phyloP scores from a whole-genome alignment of 2,797 vertebrate species.

The Sphaeramia orbicularis region DNA sequence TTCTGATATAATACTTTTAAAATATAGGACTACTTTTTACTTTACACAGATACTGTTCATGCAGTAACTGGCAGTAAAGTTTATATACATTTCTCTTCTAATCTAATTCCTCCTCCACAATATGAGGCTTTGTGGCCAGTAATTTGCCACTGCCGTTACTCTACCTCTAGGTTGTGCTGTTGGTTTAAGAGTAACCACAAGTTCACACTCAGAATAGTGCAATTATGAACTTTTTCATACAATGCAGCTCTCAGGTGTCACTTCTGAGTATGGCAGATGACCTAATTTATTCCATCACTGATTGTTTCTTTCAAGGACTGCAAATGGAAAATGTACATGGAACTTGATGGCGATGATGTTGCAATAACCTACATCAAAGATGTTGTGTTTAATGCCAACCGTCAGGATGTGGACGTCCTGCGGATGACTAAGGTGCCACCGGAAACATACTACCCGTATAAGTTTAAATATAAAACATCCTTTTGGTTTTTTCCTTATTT shows the following conservation, averaged over 20 bases:
- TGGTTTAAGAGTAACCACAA: slow-evolving; percentile 69
- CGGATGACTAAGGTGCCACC: slow-evolving; percentile 94
- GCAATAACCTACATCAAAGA: slow-evolving; percentile 98
- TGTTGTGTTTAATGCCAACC: slow-evolving; percentile 93
- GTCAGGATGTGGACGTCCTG: slow-evolving; percentile 89
- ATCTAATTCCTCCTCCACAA: slow-evolving; percentile 9
- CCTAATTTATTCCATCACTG: slow-evolving; percentile 27
- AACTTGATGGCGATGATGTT: slow-evolving; percentile 97
- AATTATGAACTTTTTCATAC: slow-evolving; percentile 52
- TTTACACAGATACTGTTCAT: not conserved
- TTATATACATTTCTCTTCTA: slow-evolving; percentile 9
- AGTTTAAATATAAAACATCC: not conserved
- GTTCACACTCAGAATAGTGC: slow-evolving; percentile 34
- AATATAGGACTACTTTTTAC: not conserved
- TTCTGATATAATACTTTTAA: not conserved
- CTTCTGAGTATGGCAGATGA: slow-evolving; percentile 20
- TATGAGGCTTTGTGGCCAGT: slow-evolving; percentile 10
- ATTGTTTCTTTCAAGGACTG: slow-evolving; percentile 89
- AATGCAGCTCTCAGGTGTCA: slow-evolving; percentile 25
- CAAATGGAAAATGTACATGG: slow-evolving; percentile 99
- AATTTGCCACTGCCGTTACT: slow-evolving; percentile 50
- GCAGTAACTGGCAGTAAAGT: not conserved
- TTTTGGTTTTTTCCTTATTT: not conserved
- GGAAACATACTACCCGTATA: not conserved
- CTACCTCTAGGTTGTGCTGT: slow-evolving; percentile 87